Base-by-base conservation (phyloP, 2,113 vertebrate genomes). In the Ciconia maguari region DNA sequence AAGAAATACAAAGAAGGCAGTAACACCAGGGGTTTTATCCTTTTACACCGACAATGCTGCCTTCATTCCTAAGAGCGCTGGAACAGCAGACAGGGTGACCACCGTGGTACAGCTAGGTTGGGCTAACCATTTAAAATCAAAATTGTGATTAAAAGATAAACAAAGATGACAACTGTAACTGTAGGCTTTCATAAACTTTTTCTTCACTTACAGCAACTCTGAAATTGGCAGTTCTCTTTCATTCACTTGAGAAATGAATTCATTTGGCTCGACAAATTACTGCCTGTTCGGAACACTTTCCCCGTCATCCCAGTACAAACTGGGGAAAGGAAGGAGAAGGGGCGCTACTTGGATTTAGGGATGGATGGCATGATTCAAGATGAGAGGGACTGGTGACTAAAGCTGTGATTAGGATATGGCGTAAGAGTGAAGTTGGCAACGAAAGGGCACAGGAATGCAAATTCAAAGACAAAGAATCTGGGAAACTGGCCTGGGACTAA, bases 1-100 rank as follows among this genome's bases (percentile, higher is more conserved):
- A 82, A 87, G 88, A 74, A 93, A 84, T 18, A 94, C 72, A 96
- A 95, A 96, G 96, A 38, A 81, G 48, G 69, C 3, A 54, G 77
- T 18, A 92, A 48, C 94, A 72, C 77, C 86, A 42, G 89, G 90
- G 79, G 54, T 36, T 94, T 96, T 84, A 92, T 93, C 72, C 91
- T 79, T 82, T 91, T 79, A 89, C 57, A 57, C 74, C 3, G 0
- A 89, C 89, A 96, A 89, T 65, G 32, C 61, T 61, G 83, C 76
- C 77, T 90, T 69, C 90, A 82, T 91, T 89, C 65, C 69, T 76
- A 29, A 64, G 4, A 68, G 85, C 54, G 44, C 32, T 2, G 19
- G 52, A 72, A 60, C 38, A 51, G 82, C 51, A 74, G 60, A 83
- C 7, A 1, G 26, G 41, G 52, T 30, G 76, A 79, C 65, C 51